Evolutionary conservation across 2,888 invertebrate species (phyloP).

Genomic region (Spilosoma lubricipeda): DNA sequence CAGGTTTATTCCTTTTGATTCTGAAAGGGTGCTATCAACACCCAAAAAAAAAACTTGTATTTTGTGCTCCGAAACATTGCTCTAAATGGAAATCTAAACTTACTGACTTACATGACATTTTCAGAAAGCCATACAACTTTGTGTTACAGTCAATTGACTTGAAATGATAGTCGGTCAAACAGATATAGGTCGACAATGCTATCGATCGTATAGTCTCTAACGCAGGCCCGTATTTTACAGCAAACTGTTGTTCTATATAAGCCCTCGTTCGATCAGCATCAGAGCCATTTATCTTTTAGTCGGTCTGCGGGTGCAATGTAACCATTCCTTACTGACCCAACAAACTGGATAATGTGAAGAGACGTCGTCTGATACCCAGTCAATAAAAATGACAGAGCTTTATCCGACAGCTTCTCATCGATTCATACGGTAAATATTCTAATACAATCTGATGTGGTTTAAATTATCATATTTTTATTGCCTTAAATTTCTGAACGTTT

Average conservation of each 20-base stretch:
- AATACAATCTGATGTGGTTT: background rate
- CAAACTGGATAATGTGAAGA: constrained; percentile 68
- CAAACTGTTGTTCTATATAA: constrained; percentile 66
- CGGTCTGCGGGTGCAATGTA: constrained; percentile 54
- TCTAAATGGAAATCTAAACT: background rate
- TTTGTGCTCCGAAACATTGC: background rate
- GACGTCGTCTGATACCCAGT: constrained; percentile 59
- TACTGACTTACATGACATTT: background rate
- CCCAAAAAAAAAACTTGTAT: background rate
- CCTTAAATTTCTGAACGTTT: too few species aligned
- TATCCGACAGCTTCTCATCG: background rate
- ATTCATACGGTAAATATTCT: background rate
- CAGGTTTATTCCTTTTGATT: too few species aligned
- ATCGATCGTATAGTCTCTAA: constrained; percentile 57
- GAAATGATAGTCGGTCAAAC: constrained; percentile 45
- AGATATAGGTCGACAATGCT: constrained; percentile 56
- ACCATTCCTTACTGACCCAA: constrained; percentile 65
- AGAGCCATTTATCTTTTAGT: constrained; percentile 65
- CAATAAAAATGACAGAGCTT: constrained; percentile 26
- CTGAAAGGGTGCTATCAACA: background rate
- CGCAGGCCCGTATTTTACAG: constrained; percentile 66
- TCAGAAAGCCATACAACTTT: background rate
- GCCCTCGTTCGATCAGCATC: constrained; percentile 61
- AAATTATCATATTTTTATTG: background rate
- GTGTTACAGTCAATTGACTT: constrained; percentile 25